Percentiles rank a stretch among this genome's conserved stretches.
Conservation (phyloP, 2,797 vertebrate species). For the Lepilemur ruficaudatus region DNA sequence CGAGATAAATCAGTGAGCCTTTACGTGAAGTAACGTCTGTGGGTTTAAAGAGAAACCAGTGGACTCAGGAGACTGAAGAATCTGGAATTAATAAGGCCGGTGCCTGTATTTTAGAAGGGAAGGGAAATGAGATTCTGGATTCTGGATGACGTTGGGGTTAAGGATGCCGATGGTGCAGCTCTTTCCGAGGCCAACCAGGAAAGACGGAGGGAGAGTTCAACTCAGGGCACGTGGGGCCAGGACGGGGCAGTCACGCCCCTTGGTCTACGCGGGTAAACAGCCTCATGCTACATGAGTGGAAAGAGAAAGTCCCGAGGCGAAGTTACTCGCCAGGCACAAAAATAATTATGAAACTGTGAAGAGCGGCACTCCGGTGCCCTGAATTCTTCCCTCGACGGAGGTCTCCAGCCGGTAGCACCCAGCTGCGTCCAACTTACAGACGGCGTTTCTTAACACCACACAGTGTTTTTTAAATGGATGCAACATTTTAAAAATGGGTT, state of each 20-base stretch:
- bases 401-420: too few relatives aligned
- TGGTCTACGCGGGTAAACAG: fast-evolving
- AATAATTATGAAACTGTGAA: neutral
- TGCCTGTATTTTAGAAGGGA: neutral
- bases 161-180: fast-evolving
- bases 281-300: neutral
- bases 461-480: fast-evolving
- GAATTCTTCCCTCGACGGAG: neutral
- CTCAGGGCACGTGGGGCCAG: too few relatives aligned
- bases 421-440: neutral
- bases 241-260: fast-evolving
- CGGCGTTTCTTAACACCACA: neutral
- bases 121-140: neutral
- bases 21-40: fast-evolving
- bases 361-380: neutral
- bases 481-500: neutral
- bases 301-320: fast-evolving
- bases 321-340: too few relatives aligned
- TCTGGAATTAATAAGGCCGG: neutral
- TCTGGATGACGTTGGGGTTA: neutral
- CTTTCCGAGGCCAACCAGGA: neutral
- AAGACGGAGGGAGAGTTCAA: fast-evolving
- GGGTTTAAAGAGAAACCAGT: neutral
- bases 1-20: neutral
- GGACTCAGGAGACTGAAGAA: fast-evolving